Conservation (phyloP, 2,797 vertebrate genomes). For the Melanotaenia trifasciata region DNA sequence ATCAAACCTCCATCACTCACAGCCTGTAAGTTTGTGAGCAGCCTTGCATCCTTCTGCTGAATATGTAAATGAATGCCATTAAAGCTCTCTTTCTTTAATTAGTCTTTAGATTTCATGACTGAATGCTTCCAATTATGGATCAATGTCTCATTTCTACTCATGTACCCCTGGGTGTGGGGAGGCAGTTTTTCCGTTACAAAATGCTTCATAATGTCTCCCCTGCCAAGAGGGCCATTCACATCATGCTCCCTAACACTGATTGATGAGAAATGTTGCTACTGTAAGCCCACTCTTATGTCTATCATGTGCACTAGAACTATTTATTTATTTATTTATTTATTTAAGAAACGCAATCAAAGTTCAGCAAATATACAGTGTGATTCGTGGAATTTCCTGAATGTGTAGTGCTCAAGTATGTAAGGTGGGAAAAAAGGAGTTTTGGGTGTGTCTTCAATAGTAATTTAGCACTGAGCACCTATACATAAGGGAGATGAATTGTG, state of each 20-base stretch:
- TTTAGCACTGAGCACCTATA: slow-evolving; percentile 64
- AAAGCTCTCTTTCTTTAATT: slow-evolving; percentile 84
- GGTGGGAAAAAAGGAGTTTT: slow-evolving; percentile 29
- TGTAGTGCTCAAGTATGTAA: slow-evolving; percentile 12
- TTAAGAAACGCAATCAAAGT: slow-evolving; percentile 31
- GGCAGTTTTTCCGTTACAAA: slow-evolving; percentile 71
- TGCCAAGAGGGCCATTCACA: slow-evolving; percentile 47
- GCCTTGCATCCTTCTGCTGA: slow-evolving; percentile 61
- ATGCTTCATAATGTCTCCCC: slow-evolving; percentile 68
- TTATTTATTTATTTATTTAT: slow-evolving; percentile 14
- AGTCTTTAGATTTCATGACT: slow-evolving; percentile 83
- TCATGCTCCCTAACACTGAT: slow-evolving; percentile 63
- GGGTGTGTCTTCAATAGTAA: slow-evolving; percentile 54
- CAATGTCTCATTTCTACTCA: slow-evolving; percentile 82
- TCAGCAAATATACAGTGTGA: slow-evolving; percentile 31
- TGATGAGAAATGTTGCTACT: slow-evolving; percentile 61
- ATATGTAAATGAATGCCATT: slow-evolving; percentile 80
- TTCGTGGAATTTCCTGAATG: slow-evolving; percentile 28
- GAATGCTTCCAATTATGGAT: slow-evolving; percentile 85
- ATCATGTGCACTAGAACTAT: slow-evolving; percentile 13
- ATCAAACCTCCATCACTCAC: slow-evolving; percentile 53
- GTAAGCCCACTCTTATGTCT: slow-evolving; percentile 29
- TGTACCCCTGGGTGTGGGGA: slow-evolving; percentile 58
- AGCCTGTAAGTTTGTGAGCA: slow-evolving; percentile 41
- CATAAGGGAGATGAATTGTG: slow-evolving; percentile 43